phyloP scores from a whole-genome alignment of 2,888 invertebrate genomes.

The Acanthacorydalis orientalis region DNA sequence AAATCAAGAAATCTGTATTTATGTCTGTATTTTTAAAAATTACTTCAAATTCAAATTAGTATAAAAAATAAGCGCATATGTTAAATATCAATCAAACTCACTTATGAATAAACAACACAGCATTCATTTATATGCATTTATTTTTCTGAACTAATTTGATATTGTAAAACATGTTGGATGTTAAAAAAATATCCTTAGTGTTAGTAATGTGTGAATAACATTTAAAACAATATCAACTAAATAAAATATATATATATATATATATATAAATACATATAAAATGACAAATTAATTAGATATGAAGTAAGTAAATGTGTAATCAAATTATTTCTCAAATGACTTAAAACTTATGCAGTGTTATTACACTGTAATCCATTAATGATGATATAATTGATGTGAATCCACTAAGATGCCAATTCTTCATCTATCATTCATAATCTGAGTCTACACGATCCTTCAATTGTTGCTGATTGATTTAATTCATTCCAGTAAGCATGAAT shows the following conservation, averaged over 20 bases:
- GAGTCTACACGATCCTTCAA: slow-evolving; percentile 41
- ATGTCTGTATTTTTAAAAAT: too few species aligned
- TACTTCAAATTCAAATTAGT: too few species aligned
- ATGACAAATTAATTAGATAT: background rate
- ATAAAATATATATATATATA: background rate
- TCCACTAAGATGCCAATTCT: slow-evolving; percentile 5
- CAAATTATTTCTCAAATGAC: background rate
- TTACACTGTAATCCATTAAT: slow-evolving; percentile 4
- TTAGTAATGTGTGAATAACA: too few species aligned
- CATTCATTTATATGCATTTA: too few species aligned
- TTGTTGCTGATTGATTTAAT: slow-evolving; percentile 26
- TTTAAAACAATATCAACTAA: background rate
- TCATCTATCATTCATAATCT: slow-evolving; percentile 37
- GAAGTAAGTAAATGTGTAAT: background rate
- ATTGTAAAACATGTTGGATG: too few species aligned
- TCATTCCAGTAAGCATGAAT: background rate
- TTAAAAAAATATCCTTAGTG: too few species aligned
- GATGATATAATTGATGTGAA: background rate
- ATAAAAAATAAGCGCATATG: too few species aligned
- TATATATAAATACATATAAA: background rate
- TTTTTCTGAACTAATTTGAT: too few species aligned
- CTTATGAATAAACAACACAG: too few species aligned
- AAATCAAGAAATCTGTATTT: too few species aligned
- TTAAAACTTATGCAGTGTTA: slow-evolving; percentile 3
- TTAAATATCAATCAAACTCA: too few species aligned